Evolutionary conservation across 2,888 invertebrate genomes (phyloP).

Genomic region (Dryobotodes eremita): DNA sequence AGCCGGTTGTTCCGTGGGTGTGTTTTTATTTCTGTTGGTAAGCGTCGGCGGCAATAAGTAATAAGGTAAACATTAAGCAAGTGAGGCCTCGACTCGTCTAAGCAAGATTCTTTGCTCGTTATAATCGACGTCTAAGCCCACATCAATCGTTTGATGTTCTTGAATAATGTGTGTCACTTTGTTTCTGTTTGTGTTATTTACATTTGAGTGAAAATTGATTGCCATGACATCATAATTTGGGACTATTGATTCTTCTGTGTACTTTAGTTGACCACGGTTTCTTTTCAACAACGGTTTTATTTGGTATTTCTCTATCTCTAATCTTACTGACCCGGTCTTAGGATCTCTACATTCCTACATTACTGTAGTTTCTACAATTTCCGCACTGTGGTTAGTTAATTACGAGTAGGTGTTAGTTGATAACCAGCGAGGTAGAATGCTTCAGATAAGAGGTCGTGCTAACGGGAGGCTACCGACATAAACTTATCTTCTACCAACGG

Average conservation of each 20-base stretch:
- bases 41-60: slow-evolving; percentile 86
- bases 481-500: slow-evolving; percentile 71
- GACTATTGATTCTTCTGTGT: neutral
- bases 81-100: slow-evolving; percentile 79
- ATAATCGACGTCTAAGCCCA: slow-evolving; percentile 61
- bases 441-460: slow-evolving; percentile 74
- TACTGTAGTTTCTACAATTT: slow-evolving; percentile 32
- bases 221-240: neutral
- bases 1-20: slow-evolving; percentile 78
- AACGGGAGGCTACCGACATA: slow-evolving; percentile 72
- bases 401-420: slow-evolving; percentile 62
- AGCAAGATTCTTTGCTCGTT: slow-evolving; percentile 69
- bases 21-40: slow-evolving; percentile 83
- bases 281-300: neutral
- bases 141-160: slow-evolving; percentile 55
- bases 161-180: slow-evolving; percentile 63
- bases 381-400: slow-evolving; percentile 49
- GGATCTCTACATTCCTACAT: slow-evolving; percentile 10
- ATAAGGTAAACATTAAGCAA: slow-evolving; percentile 87
- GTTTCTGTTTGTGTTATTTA: slow-evolving; percentile 21
- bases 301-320: slow-evolving; percentile 3
- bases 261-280: neutral
- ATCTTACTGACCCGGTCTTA: neutral
- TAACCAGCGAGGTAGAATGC: slow-evolving; percentile 70
- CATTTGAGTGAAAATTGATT: slow-evolving; percentile 18